Evolutionary conservation across 35 echinoderm and acorn worm genomes (phyloP), one percentile per base, ranked within the genome.

Genomic region (Heliocidaris erythrogramma): DNA sequence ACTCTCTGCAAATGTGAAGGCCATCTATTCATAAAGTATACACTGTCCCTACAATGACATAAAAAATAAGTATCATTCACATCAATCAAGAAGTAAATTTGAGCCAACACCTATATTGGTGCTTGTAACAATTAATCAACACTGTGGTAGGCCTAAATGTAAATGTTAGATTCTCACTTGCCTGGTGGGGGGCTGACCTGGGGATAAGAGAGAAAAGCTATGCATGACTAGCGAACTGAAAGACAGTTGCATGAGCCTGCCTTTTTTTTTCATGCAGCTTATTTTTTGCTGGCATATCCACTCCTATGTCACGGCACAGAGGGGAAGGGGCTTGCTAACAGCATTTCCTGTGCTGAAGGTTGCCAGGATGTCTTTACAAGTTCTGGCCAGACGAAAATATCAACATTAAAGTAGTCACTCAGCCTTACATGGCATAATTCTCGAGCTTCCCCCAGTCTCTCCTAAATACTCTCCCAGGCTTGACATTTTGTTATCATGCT

Each of bases 351-450:
- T 59, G 49, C 17, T 49, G 91, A 92, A 52, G 91, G 91, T 92
- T 92, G 91, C 91, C 31, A 92, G 91, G 91, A 52, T 92, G 91
- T 92, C 91, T 92, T 92, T 59, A 92, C 48, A 30, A 30, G 47
- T 92, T 52, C 49, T 92, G 50, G 91, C 91, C 18, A 92, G 91
- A 92, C 91, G 59, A 92, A 92, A 92, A 92, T 92, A 92, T 92
- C 91, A 92, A 89, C 87, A 89, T 89, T 89, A 89, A 89, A 89
- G 87, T 48, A 47, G 1, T 48, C 47, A 89, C 87, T 89, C 87
- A 89, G 87, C 31, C 87, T 12, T 89, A 48, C 87, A 47, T 89
- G 47, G 87, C 12, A 89, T 24, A 78, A 27, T 78, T 78, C 65
- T 78, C 21, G 8, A 78, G 65, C 8, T 56, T 78, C 65, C 65